phyloP scores from a whole-genome alignment of 2,797 vertebrate genomes.

The Danio kyathit region DNA sequence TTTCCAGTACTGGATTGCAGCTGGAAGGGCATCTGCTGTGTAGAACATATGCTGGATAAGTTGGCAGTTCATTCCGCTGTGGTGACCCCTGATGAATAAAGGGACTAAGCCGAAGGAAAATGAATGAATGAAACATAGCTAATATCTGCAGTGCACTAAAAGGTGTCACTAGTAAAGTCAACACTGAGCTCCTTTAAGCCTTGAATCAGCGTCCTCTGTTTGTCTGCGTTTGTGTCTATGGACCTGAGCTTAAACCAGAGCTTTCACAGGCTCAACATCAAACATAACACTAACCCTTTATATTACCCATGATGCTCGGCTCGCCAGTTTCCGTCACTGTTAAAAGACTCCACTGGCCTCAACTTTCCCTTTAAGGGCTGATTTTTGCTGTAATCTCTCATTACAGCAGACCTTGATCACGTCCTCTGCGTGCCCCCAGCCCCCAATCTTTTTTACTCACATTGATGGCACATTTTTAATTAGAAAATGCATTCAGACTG shows the following conservation, averaged over 20 bases:
- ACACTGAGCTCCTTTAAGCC: not conserved
- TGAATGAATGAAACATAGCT: too few species aligned
- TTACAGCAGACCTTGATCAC: conserved; percentile 57
- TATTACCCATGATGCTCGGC: conserved; percentile 14
- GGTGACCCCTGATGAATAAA: too few species aligned
- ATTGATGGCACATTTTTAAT: conserved; percentile 72
- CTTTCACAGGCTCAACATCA: conserved; percentile 20
- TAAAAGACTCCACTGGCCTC: conserved; percentile 20
- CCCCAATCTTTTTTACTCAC: conserved; percentile 53
- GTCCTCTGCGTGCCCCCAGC: conserved; percentile 47
- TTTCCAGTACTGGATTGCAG: too few species aligned
- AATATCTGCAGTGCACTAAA: too few species aligned
- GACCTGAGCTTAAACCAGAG: not conserved
- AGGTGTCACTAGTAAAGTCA: too few species aligned
- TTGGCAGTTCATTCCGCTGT: too few species aligned
- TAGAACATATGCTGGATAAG: too few species aligned
- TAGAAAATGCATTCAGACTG: conserved; percentile 75
- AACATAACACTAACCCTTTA: conserved; percentile 26
- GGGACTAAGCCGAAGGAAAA: too few species aligned
- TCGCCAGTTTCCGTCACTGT: not conserved
- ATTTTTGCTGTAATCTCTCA: conserved; percentile 49
- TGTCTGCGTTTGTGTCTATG: not conserved
- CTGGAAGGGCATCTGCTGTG: too few species aligned
- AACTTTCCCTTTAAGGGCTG: conserved; percentile 37
- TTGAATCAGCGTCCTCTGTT: conserved; percentile 20